A percentile compares a stretch with the other conserved stretches of the same genome.
Evolutionary conservation across 2,888 invertebrate genomes (phyloP).

Genomic region (Cerceris ruficornis): DNA sequence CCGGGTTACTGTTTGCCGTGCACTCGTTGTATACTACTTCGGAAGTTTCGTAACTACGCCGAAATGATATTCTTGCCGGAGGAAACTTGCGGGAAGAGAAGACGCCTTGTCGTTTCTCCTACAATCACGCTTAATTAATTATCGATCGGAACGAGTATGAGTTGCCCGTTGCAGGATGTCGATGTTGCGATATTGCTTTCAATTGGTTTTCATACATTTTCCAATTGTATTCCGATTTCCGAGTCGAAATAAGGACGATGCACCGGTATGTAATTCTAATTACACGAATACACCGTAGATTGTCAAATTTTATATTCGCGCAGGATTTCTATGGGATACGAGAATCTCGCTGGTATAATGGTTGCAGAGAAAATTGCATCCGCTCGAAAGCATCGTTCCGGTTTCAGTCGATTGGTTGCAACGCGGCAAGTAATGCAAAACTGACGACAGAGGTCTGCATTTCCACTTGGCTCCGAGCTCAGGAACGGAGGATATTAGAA

Average conservation of each 20-base stretch:
- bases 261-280: too few species aligned
- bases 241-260: too few species aligned
- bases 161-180: background rate
- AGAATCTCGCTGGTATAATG: too few species aligned
- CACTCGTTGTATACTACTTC: slow-evolving; percentile 52
- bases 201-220: background rate
- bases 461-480: background rate
- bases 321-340: too few species aligned
- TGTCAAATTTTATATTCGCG: too few species aligned
- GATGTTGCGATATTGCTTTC: background rate
- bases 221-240: too few species aligned
- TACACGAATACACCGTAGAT: too few species aligned
- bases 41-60: slow-evolving; percentile 54
- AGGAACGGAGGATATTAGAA: background rate
- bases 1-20: slow-evolving; percentile 52
- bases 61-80: slow-evolving; percentile 57
- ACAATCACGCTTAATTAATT: slow-evolving; percentile 66
- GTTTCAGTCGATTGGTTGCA: too few species aligned
- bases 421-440: too few species aligned
- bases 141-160: slow-evolving; percentile 47
- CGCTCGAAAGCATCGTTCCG: too few species aligned
- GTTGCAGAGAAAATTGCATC: too few species aligned
- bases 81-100: slow-evolving; percentile 52
- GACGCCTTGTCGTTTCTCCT: slow-evolving; percentile 56
- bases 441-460: background rate